These are phyloP conservation scores for Pygathrix nemaeus DNA, from an alignment of 2,113 vertebrate species.

Conservation along the genomic window DNA sequence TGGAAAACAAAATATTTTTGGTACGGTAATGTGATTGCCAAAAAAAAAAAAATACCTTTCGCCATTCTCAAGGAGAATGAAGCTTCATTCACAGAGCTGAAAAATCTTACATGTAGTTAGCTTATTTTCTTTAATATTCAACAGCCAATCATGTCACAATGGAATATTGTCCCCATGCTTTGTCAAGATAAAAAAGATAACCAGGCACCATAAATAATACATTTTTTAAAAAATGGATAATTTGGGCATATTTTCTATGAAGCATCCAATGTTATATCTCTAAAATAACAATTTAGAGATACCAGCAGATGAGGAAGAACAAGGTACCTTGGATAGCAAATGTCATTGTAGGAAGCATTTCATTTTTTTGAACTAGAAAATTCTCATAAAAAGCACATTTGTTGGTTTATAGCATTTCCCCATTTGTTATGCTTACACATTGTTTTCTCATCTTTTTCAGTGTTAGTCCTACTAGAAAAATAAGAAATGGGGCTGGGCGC, in stretches of 20 bases:
- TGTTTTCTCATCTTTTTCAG: not conserved
- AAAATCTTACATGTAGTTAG: not conserved
- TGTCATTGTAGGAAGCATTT: not conserved
- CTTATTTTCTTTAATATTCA: not conserved
- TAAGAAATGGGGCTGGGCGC: not conserved
- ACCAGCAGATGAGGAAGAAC: not conserved
- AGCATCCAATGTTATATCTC: not conserved
- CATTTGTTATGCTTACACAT: not conserved
- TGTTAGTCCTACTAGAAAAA: not conserved
- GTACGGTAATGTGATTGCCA: not conserved
- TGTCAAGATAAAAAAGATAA: not conserved
- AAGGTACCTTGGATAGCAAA: not conserved
- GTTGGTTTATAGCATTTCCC: not conserved
- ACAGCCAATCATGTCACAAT: not conserved
- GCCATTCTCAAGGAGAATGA: not conserved
- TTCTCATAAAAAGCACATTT: not conserved
- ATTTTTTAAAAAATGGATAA: not conserved
- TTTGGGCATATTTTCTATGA: not conserved
- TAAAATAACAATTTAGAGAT: not conserved
- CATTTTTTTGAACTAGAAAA: not conserved
- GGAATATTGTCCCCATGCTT: not conserved
- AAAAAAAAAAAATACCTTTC: not conserved
- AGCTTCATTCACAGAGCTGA: not conserved
- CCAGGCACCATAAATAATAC: not conserved
- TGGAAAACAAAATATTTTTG: slow-evolving; percentile 63